Base-by-base conservation (phyloP, 2,113 vertebrate genomes). In the Leucopsar rothschildi region DNA sequence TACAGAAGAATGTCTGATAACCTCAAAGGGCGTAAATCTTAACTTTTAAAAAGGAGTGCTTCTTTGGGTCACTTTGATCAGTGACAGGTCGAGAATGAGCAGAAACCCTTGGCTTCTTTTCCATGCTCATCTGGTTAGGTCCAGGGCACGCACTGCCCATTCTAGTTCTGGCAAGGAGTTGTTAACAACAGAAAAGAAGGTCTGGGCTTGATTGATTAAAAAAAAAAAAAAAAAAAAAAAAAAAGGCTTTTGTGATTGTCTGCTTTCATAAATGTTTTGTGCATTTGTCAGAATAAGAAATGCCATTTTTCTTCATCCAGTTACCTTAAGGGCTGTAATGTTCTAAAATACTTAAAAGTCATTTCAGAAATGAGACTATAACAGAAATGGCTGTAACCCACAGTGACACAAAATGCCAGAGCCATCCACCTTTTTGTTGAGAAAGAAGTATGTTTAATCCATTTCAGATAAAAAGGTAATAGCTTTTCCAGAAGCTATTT, bases 51-150 rank as follows among this genome's bases (percentile, higher is more conserved):
- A 98, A 98, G 97, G 93, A 97, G 95, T 96, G 98, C 97, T 98
- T 98, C 95, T 98, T 97, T 96, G 95, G 96, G 97, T 98, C 97
- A 98, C 98, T 98, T 98, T 98, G 98, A 99, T 99, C 98, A 98
- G 98, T 98, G 98, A 99, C 98, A 99, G 97, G 97, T 98, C 95
- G 98, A 98, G 98, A 98, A 97, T 98, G 98, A 98, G 98, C 98
- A 98, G 98, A 98, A 97, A 97, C 95, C 95, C 95, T 97, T 95
- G 89, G 89, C 91, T 97, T 95, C 96, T 93, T 93, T 96, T 98
- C 86, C 90, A 81, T 95, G 90, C 90, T 97, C 87, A 83, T 97
- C 88, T 97, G 71, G 85, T 92, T 71, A 82, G 95, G 72, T 96
- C 94, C 86, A 95, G 86, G 95, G 93, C 59, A 95, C 50, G 80